Percentiles rank a stretch among this genome's conserved stretches.
phyloP scores from a whole-genome alignment of 2,888 invertebrate genomes.

The Scaptomyza polygonia region DNA sequence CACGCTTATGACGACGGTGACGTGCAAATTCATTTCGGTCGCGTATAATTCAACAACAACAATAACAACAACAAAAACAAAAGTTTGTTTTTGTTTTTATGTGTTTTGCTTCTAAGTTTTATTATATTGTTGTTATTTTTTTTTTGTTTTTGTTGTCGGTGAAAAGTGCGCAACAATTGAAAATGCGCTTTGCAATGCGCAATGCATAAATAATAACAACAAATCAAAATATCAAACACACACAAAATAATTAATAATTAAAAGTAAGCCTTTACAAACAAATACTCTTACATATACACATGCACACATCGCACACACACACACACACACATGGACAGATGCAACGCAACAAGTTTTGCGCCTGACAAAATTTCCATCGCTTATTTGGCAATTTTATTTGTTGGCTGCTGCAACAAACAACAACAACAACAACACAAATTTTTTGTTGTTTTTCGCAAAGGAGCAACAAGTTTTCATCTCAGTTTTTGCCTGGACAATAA shows the following conservation, averaged over 20 bases:
- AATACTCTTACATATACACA: constrained; percentile 19
- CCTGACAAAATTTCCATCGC: constrained; percentile 71
- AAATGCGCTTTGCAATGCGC: constrained; percentile 30
- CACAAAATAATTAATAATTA: constrained; percentile 49
- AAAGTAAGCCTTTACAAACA: constrained; percentile 58
- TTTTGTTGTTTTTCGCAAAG: constrained; percentile 10
- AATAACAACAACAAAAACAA: neutral
- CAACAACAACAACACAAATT: constrained; percentile 3
- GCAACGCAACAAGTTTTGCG: constrained; percentile 71
- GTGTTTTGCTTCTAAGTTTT: constrained; percentile 47
- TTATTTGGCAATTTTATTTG: constrained; percentile 57
- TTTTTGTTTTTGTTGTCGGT: constrained; percentile 23
- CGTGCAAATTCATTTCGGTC: constrained; percentile 61
- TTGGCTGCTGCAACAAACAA: constrained; percentile 33
- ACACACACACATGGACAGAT: constrained; percentile 23
- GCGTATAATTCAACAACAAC: constrained; percentile 24
- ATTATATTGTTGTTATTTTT: constrained; percentile 33
- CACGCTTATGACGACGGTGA: constrained; percentile 48
- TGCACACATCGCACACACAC: constrained; percentile 18
- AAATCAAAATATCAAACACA: constrained; percentile 33
- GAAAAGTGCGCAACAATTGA: constrained; percentile 61
- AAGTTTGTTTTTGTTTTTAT: constrained; percentile 55
- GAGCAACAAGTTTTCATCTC: constrained; percentile 46
- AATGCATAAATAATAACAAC: constrained; percentile 25
- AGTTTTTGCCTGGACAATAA: constrained; percentile 24